phyloP scores from a whole-genome alignment of 2,113 vertebrate genomes.

The Tor tambroides region DNA sequence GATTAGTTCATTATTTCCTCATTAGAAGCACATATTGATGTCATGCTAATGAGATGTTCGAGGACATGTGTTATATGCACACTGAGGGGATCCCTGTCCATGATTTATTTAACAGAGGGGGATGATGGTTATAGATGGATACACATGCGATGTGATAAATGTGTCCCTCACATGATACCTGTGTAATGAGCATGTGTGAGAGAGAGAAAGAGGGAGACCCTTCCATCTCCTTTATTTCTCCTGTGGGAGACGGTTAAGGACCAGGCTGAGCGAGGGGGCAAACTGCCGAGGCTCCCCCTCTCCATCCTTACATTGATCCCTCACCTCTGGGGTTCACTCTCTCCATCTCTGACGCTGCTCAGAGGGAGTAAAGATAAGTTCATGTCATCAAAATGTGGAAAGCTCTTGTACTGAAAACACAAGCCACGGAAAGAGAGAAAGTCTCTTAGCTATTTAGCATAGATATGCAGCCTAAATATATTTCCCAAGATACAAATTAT shows the following conservation, averaged over 20 bases:
- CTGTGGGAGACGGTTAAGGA: slow-evolving; percentile 14
- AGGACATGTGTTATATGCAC: slow-evolving; percentile 22
- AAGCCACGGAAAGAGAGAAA: not conserved
- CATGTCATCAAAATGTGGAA: slow-evolving; percentile 28
- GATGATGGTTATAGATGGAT: slow-evolving; percentile 40
- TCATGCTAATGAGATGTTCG: slow-evolving; percentile 15
- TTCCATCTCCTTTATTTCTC: slow-evolving; percentile 50
- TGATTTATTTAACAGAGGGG: slow-evolving; percentile 60
- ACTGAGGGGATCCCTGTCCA: slow-evolving; percentile 28
- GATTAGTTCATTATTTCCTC: slow-evolving; percentile 22
- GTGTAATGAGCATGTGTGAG: slow-evolving; percentile 13
- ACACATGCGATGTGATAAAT: slow-evolving; percentile 25
- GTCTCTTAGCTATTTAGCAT: not conserved
- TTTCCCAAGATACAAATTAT: not conserved
- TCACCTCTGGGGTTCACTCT: slow-evolving; percentile 11
- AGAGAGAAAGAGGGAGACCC: slow-evolving; percentile 11
- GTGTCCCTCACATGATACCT: not conserved
- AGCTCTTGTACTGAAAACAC: not conserved
- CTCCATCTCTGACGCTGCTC: not conserved
- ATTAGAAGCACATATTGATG: slow-evolving; percentile 16
- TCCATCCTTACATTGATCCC: slow-evolving; percentile 3
- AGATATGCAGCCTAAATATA: not conserved
- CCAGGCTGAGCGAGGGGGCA: not conserved
- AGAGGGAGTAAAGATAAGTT: not conserved
- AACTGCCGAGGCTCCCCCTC: not conserved